These are phyloP conservation scores for Paratrypauchen microcephalus DNA, from an alignment of 2,797 vertebrate species.

Conservation along the genomic window DNA sequence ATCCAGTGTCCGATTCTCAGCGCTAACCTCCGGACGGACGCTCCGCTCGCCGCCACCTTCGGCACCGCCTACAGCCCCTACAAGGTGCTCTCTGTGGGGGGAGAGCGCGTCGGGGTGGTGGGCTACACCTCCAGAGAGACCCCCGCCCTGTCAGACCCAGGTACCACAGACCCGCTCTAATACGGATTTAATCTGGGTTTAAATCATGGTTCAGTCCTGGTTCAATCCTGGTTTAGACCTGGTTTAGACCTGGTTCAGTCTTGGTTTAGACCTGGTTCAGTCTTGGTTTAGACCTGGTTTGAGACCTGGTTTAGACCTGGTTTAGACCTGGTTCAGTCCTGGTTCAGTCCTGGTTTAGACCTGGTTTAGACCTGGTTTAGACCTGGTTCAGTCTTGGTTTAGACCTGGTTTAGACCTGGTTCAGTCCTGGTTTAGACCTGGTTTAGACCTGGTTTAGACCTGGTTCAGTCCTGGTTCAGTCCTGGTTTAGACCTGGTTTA, in stretches of 20 bases:
- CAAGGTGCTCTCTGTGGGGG: constrained; percentile 75
- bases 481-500: neutral
- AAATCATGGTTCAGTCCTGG: neutral
- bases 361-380: neutral
- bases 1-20: constrained; percentile 82
- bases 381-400: neutral
- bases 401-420: neutral
- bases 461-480: no score
- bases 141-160: constrained; percentile 83
- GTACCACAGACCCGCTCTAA: constrained; percentile 30
- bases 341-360: no score
- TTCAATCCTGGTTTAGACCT: neutral
- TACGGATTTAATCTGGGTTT: constrained; percentile 43
- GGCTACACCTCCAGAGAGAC: constrained; percentile 92
- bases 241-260: no score
- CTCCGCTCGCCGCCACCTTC: constrained; percentile 68
- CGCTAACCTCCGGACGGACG: constrained; percentile 82
- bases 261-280: neutral
- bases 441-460: neutral
- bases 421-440: neutral
- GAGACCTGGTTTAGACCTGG: neutral
- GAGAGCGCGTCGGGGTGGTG: constrained; percentile 83
- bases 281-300: neutral
- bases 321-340: no score
- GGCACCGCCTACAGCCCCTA: constrained; percentile 72